Evolutionary conservation across 2,113 vertebrate genomes (phyloP).

Genomic region (Toxotes chatareus): DNA sequence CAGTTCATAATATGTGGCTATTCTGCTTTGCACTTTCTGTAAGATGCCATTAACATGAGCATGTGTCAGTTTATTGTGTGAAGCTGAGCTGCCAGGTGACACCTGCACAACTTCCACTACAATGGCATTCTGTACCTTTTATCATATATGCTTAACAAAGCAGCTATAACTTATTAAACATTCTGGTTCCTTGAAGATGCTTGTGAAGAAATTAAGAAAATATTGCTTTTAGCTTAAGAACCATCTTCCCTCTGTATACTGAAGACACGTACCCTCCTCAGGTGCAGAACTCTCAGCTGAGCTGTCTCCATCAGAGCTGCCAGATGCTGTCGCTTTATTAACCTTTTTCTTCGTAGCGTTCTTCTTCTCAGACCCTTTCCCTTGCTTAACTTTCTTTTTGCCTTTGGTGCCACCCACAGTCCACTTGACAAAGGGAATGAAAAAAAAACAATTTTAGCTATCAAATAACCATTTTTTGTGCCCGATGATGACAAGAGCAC

Average conservation of each 20-base stretch:
- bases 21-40: not conserved
- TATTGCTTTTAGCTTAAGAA: not conserved
- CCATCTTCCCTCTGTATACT: not conserved
- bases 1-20: not conserved
- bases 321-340: slow-evolving; percentile 94
- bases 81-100: not conserved
- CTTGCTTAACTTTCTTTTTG: slow-evolving; percentile 94
- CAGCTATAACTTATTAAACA: not conserved
- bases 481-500: not conserved
- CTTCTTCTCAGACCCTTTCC: slow-evolving; percentile 94
- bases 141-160: not conserved
- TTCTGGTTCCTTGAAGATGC: not conserved
- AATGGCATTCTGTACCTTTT: too few species aligned
- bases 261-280: slow-evolving; percentile 90
- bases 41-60: not conserved
- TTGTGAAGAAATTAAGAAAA: not conserved
- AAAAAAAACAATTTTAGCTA: not conserved
- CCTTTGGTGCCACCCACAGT: slow-evolving; percentile 97
- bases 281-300: slow-evolving; percentile 97
- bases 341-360: slow-evolving; percentile 90
- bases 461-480: not conserved
- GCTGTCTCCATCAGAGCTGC: slow-evolving; percentile 96
- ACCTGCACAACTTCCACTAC: not conserved
- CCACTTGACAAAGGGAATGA: slow-evolving; percentile 86
- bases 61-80: not conserved